A percentile compares a stretch with the other conserved stretches of the same genome.
Conservation (phyloP, 2,888 invertebrate species). For the Archips crataeganus region DNA sequence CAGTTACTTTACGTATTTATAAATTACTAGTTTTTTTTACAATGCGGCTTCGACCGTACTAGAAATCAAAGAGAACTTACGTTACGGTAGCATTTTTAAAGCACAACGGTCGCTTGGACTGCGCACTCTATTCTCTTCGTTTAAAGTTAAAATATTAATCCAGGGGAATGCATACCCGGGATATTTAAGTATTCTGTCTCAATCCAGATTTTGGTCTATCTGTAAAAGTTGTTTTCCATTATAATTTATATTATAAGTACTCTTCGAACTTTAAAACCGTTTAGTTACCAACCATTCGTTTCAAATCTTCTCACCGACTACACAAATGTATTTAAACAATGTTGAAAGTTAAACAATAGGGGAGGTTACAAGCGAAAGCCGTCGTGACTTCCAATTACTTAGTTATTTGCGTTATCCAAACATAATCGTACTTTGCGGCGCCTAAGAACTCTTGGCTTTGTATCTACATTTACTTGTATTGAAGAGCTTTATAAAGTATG, state of each 20-base stretch:
- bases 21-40: not conserved
- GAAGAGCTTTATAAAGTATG: not conserved
- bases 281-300: not conserved
- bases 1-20: not conserved
- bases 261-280: not conserved
- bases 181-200: no score
- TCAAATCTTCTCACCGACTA: not conserved
- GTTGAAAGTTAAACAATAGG: not conserved
- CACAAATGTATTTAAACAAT: not conserved
- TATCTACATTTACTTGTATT: not conserved
- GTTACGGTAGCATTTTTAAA: no score
- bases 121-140: no score
- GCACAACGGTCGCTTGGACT: no score
- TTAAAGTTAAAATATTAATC: no score
- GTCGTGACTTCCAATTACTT: slow-evolving; percentile 14
- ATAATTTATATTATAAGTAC: not conserved
- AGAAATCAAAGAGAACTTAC: no score
- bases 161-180: no score
- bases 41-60: no score
- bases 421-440: not conserved
- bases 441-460: not conserved
- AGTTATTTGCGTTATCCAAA: not conserved
- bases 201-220: no score
- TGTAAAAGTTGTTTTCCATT: no score
- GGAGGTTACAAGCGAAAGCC: not conserved